These are phyloP conservation scores for Chascanopsetta lugubris DNA, from an alignment of 2,113 vertebrate genomes.

Conservation along the genomic window DNA sequence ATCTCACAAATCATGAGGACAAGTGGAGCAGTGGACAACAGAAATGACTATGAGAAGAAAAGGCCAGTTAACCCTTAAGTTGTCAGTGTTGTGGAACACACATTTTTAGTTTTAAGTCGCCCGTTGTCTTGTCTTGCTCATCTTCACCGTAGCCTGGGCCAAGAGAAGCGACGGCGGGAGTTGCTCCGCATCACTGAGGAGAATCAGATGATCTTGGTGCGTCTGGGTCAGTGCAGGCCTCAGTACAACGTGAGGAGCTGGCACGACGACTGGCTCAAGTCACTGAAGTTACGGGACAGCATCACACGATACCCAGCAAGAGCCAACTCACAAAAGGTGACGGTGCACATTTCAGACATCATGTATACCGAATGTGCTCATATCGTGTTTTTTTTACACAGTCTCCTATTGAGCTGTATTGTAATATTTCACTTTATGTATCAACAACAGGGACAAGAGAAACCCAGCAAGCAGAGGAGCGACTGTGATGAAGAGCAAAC, in stretches of 20 bases:
- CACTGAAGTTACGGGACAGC: conserved; percentile 68
- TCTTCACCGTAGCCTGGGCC: conserved; percentile 68
- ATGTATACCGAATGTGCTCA: neutral
- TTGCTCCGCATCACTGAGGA: conserved; percentile 70
- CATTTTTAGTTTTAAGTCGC: neutral
- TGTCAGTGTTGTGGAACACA: neutral
- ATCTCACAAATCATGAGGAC: conserved; percentile 78
- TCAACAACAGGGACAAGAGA: conserved; percentile 26
- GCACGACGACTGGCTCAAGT: conserved; percentile 78
- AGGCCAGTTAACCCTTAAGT: conserved; percentile 66
- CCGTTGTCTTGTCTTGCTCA: conserved; percentile 13
- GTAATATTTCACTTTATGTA: neutral
- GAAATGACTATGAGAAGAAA: conserved; percentile 71
- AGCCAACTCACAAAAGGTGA: conserved; percentile 58
- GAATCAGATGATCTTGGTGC: conserved; percentile 70
- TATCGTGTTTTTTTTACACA: neutral
- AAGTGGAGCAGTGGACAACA: conserved; percentile 67
- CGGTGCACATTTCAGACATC: neutral
- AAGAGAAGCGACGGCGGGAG: conserved; percentile 70
- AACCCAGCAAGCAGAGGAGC: neutral
- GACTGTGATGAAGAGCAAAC: conserved; percentile 4
- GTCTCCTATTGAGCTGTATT: neutral
- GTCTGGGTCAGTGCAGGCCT: conserved; percentile 71
- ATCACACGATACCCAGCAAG: conserved; percentile 64
- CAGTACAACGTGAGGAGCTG: conserved; percentile 68